Evolutionary conservation across 2,888 invertebrate genomes (phyloP), one percentile per base, ranked within the genome.

Genomic region (Ectemnius continuus): DNA sequence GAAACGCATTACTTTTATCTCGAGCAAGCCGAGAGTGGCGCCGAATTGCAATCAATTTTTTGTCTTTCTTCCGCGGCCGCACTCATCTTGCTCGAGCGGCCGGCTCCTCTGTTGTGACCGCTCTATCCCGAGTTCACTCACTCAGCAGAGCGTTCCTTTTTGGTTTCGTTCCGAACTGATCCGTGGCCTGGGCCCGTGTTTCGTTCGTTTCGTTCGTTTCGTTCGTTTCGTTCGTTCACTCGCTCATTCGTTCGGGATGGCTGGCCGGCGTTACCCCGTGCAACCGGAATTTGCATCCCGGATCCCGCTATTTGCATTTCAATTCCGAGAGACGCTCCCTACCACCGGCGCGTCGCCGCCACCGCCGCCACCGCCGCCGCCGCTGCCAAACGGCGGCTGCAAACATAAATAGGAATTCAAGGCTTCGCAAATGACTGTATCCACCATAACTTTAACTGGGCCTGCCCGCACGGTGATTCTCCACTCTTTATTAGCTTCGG

Each of bases 261-360:
- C 80, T 82, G 84, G 78, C 77, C 82, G 84, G 87, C 88, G 88
- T 88, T 88, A 88, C 86, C 86, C 87, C 85, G 84, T 88, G 89
- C 88, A 87, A 87, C 86, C 82, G 88, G 88, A 88, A 90, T 90
- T 90, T 90, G 90, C 90, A 90, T 90, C 88, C 86, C 85, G 88
- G 87, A 90, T 90, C 87, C 87, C 85, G 81, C 86, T 87, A 90
- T 90, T 90, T 90, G 90, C 90, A 90, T 90, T 90, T 90, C 90
- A 90, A 90, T 90, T 90, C 87, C 87, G 80, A 87, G 85, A 86
- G 87, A 86, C 86, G 87, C 82, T 85, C 16, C 52, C 16, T 52
- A 5, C 52, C 52, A 14, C 52, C 52, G 52, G 4, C 52, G 52
- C 52, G 52, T 13, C 16, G n/a, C 52, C 52, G 4, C n/a, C 86